Evolutionary conservation across 64 coral and sea anemone species (phyloP).

Genomic region (Actinia tenebrosa): DNA sequence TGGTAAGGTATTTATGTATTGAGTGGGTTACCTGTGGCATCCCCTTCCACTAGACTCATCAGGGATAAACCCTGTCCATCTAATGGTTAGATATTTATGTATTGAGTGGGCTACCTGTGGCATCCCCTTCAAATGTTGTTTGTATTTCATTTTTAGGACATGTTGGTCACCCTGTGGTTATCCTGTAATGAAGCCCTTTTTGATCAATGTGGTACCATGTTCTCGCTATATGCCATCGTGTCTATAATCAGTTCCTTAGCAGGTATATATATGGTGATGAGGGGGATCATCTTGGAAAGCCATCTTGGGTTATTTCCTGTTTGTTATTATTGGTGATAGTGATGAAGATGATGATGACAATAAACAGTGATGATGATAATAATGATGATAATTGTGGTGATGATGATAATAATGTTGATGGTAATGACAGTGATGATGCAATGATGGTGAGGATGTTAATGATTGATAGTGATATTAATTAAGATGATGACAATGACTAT

Average conservation of each 20-base stretch:
- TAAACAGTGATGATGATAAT: too few relatives aligned
- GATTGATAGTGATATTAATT: not conserved
- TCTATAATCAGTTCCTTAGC: conserved; percentile 61
- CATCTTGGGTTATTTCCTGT: not conserved
- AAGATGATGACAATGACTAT: not conserved
- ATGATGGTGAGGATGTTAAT: too few relatives aligned
- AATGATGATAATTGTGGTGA: too few relatives aligned
- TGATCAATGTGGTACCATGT: conserved; percentile 22
- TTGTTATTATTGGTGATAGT: not conserved
- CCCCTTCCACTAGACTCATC: conserved; percentile 35
- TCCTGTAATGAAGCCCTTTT: not conserved
- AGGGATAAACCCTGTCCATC: conserved; percentile 43
- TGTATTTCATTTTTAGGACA: conserved; percentile 1
- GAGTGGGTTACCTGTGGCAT: not conserved
- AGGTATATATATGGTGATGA: conserved; percentile 16
- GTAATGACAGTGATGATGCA: too few relatives aligned
- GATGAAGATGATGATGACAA: too few relatives aligned
- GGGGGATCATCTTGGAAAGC: too few relatives aligned
- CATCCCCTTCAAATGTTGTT: not conserved
- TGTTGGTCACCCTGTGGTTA: conserved; percentile 46
- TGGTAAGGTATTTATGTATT: conserved; percentile 20
- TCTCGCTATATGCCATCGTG: conserved; percentile 30
- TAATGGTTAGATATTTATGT: conserved; percentile 30
- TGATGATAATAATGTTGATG: too few relatives aligned
- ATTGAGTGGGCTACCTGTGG: too few relatives aligned